Base-by-base conservation (phyloP, 2,797 vertebrate species). In the Molossus molossus region DNA sequence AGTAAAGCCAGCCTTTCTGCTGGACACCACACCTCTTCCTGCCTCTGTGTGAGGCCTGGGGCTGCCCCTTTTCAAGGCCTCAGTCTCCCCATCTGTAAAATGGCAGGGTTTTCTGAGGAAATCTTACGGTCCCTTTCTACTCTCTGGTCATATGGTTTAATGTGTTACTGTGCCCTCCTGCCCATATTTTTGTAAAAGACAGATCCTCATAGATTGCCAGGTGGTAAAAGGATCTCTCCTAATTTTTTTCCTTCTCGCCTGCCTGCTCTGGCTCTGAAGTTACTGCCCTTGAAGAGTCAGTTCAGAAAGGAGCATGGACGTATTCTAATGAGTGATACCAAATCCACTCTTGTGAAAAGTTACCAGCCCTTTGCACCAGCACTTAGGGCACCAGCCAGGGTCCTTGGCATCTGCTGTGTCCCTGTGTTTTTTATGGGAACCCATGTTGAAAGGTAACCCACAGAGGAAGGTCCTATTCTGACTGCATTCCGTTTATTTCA, bases 41-140 rank as follows among this genome's bases (percentile, higher is more conserved):
- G 40, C 13, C 13, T 81, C 17, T 67, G 50, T 60, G 84, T 58
- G 58, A 37, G 33, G 53, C 11, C 64, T 64, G 14, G 40, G 40
- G 8, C 17, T 53, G 9, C 9, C 20, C 81, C 50, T 95, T 79
- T 79, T 45, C 70, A 72, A 62, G 8, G 57, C 25, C 73, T 67
- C 17, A 92, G 79, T 80, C 11, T 87, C 9, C n/a, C 72, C 57
- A n/a, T 87, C 55, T 93, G 57, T 90, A 45, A 75, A 92, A 40
- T 70, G 62, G 55, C 77, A 60, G 37, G 9, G 9, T 82, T 92
- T 62, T 87, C 62, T 33, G 58, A 86, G 62, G 53, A 58, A 27
- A 76, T 55, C 81, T 76, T 62, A 4, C 21, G n/a, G 48, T 75
- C 27, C 25, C 58, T 89, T 86, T 33, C 40, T 60, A 33, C 13